Percentiles rank a stretch among this genome's conserved stretches.
Conservation (phyloP, 2,797 vertebrate genomes). For the Eupleurogrammus muticus region DNA sequence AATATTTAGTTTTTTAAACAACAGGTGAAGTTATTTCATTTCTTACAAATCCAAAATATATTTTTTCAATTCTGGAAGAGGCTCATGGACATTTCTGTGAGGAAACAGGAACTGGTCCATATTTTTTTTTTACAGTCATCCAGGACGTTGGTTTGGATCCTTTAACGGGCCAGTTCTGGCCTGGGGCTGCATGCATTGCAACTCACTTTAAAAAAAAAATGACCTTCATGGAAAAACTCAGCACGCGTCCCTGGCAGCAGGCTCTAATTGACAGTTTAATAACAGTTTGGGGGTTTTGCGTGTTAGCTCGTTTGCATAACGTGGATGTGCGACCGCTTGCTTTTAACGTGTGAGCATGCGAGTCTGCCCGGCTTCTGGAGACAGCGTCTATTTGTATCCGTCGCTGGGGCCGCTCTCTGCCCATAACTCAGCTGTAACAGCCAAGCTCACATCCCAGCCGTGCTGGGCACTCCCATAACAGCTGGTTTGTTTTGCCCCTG, state of each 20-base stretch:
- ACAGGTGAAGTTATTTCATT: too few species aligned
- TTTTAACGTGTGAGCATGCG: constrained; percentile 33
- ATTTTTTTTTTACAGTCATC: too few species aligned
- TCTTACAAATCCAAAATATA: too few species aligned
- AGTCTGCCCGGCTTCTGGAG: constrained; percentile 28
- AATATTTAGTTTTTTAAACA: too few species aligned
- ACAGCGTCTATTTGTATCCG: constrained; percentile 55
- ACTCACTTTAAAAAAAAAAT: not conserved
- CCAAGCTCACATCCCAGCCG: constrained; percentile 52
- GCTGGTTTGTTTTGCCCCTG: constrained; percentile 73
- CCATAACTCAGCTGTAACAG: constrained; percentile 55
- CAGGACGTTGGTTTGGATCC: too few species aligned
- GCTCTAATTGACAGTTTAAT: too few species aligned
- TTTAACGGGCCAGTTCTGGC: too few species aligned
- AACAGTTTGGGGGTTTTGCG: not conserved
- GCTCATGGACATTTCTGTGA: too few species aligned
- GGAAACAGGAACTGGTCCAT: too few species aligned
- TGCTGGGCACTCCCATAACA: constrained; percentile 73
- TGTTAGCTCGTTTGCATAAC: not conserved
- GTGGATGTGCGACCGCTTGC: constrained; percentile 19
- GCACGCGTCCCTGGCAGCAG: not conserved
- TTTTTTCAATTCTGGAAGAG: too few species aligned
- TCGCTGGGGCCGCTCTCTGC: constrained; percentile 45
- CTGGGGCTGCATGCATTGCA: too few species aligned
- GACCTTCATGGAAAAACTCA: not conserved